Conservation (phyloP, 2,113 vertebrate genomes). For the Clarias magur region DNA sequence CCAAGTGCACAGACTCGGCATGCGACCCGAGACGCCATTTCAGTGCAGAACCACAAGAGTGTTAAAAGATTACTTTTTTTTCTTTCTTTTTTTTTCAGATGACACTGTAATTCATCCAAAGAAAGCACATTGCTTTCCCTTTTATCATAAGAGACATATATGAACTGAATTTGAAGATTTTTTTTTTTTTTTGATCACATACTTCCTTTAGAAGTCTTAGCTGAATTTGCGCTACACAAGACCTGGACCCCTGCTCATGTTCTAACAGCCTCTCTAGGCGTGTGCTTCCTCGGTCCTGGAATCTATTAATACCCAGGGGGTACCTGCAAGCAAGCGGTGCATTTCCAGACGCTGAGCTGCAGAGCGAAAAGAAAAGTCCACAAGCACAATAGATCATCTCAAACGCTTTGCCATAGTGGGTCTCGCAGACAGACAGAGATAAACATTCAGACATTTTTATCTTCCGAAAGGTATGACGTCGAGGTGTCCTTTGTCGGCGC, state of each 20-base stretch:
- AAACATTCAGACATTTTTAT: slow-evolving; percentile 46
- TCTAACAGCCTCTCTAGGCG: slow-evolving; percentile 15
- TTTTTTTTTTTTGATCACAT: background rate
- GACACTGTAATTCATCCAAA: slow-evolving; percentile 8
- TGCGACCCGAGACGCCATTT: background rate
- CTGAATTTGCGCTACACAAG: slow-evolving; percentile 15
- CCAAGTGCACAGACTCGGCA: background rate
- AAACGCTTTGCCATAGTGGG: slow-evolving; percentile 21
- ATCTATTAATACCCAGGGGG: slow-evolving; percentile 35
- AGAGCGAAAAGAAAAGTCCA: slow-evolving; percentile 8
- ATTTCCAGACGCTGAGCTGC: slow-evolving; percentile 32
- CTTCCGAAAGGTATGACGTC: slow-evolving; percentile 25
- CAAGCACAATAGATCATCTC: slow-evolving; percentile 31
- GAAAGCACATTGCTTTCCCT: slow-evolving; percentile 6
- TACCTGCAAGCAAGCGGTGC: slow-evolving; percentile 4
- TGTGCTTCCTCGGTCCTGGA: slow-evolving; percentile 12
- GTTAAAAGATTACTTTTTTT: background rate
- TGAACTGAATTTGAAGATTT: background rate
- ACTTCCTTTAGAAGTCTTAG: background rate
- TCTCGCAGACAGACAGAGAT: slow-evolving; percentile 38
- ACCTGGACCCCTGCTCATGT: slow-evolving; percentile 22
- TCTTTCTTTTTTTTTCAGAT: too few species aligned
- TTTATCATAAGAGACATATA: slow-evolving; percentile 1
- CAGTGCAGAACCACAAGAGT: slow-evolving; percentile 2
- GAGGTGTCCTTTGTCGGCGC: slow-evolving; percentile 36